phyloP scores from a whole-genome alignment of 2,888 invertebrate species.

The Dasypogon diadema region DNA sequence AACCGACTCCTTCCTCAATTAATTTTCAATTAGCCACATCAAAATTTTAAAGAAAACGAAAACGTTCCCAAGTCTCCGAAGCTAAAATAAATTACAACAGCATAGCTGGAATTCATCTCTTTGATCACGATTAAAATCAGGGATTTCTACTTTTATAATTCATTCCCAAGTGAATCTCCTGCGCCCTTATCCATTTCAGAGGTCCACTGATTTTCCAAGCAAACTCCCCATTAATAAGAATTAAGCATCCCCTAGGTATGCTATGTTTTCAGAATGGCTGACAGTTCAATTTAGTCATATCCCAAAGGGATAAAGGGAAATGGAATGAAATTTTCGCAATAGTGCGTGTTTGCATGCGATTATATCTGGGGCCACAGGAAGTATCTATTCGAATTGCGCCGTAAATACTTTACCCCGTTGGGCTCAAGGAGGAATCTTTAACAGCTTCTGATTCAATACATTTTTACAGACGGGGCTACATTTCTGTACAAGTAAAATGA shows the following conservation, averaged over 20 bases:
- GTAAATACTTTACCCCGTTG: slow-evolving; percentile 13
- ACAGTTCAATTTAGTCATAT: slow-evolving; percentile 56
- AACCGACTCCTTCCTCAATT: not conserved
- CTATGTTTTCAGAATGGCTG: slow-evolving; percentile 53
- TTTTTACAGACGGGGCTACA: not conserved
- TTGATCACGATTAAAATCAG: slow-evolving; percentile 42
- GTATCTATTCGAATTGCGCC: slow-evolving; percentile 23
- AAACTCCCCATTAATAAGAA: slow-evolving; percentile 53
- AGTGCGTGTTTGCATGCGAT: slow-evolving; percentile 52
- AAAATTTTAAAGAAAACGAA: not conserved
- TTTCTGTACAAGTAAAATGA: slow-evolving; percentile 1
- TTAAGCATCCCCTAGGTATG: slow-evolving; percentile 53
- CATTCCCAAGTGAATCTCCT: not conserved
- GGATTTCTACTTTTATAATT: slow-evolving; percentile 30
- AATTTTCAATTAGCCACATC: not conserved
- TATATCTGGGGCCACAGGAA: slow-evolving; percentile 14
- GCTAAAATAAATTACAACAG: not conserved
- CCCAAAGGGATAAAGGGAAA: slow-evolving; percentile 54
- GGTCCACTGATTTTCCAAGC: slow-evolving; percentile 50
- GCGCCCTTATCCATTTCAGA: slow-evolving; percentile 21
- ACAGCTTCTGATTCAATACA: not conserved
- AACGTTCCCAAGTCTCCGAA: not conserved
- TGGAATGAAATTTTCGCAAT: slow-evolving; percentile 48
- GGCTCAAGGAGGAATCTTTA: not conserved
- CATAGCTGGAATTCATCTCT: not conserved